A percentile compares a stretch with the other conserved stretches of the same genome.
Conservation (phyloP, 2,797 vertebrate species). For the Picus viridis region DNA sequence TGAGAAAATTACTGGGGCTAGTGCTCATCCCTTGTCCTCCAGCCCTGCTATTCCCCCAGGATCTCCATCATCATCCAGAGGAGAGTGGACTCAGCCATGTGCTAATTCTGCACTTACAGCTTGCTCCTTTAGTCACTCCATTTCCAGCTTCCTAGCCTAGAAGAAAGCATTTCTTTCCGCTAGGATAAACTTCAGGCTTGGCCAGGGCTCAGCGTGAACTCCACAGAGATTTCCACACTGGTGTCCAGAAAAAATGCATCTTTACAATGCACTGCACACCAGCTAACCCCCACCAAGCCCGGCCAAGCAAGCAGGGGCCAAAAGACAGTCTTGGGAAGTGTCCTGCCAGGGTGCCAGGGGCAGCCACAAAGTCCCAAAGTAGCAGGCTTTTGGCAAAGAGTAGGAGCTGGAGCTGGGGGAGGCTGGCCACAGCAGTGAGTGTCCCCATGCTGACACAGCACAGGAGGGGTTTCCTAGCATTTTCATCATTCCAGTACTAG, state of each 20-base stretch:
- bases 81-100: conserved; percentile 18
- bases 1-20: background rate
- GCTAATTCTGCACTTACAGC: conserved; percentile 37
- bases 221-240: background rate
- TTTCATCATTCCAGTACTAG: background rate
- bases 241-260: background rate
- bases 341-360: background rate
- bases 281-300: background rate
- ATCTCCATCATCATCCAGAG: background rate
- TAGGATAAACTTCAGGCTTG: background rate
- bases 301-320: fast-evolving
- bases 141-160: conserved; percentile 6
- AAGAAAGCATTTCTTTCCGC: background rate
- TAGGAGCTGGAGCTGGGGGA: fast-evolving
- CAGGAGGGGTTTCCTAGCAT: too few species aligned
- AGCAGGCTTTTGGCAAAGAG: background rate
- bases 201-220: background rate
- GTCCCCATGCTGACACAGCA: background rate
- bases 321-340: background rate
- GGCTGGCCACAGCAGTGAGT: fast-evolving
- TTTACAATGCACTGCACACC: background rate
- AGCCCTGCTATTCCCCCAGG: background rate
- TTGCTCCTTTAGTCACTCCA: conserved; percentile 8
- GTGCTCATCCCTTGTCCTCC: background rate
- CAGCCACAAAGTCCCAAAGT: background rate